Percentiles rank a stretch among this genome's conserved stretches.
Conservation (phyloP, 2,113 vertebrate genomes). For the Campylorhamphus procurvoides region DNA sequence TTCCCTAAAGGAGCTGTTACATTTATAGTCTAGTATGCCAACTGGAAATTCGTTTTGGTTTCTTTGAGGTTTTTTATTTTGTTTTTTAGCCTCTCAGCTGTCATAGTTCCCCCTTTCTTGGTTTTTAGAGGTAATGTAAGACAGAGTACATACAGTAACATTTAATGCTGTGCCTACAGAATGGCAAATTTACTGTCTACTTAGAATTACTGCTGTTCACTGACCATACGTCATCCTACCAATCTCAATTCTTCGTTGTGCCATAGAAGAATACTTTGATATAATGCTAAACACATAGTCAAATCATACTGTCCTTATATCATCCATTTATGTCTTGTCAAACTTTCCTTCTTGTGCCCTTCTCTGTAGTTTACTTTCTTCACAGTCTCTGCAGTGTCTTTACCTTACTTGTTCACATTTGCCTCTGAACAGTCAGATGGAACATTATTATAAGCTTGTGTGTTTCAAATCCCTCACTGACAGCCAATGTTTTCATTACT, state of each 20-base stretch:
- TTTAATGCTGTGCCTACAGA: neutral
- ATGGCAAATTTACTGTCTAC: neutral
- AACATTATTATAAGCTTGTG: neutral
- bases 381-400: neutral
- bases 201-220: neutral
- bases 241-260: neutral
- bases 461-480: neutral
- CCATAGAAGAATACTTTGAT: neutral
- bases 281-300: neutral
- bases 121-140: neutral
- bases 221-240: neutral
- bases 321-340: neutral
- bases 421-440: neutral
- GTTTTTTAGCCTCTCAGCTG: neutral
- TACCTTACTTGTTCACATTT: neutral
- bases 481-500: slow-evolving; percentile 40
- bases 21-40: neutral
- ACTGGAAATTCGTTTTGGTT: neutral
- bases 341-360: neutral
- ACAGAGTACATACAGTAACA: neutral
- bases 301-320: neutral
- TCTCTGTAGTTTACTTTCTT: neutral
- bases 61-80: neutral
- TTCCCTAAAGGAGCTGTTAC: neutral
- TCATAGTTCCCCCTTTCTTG: neutral